A percentile compares a stretch with the other conserved stretches of the same genome.
phyloP scores from a whole-genome alignment of 2,888 invertebrate species.

The Ichneumon xanthorius region DNA sequence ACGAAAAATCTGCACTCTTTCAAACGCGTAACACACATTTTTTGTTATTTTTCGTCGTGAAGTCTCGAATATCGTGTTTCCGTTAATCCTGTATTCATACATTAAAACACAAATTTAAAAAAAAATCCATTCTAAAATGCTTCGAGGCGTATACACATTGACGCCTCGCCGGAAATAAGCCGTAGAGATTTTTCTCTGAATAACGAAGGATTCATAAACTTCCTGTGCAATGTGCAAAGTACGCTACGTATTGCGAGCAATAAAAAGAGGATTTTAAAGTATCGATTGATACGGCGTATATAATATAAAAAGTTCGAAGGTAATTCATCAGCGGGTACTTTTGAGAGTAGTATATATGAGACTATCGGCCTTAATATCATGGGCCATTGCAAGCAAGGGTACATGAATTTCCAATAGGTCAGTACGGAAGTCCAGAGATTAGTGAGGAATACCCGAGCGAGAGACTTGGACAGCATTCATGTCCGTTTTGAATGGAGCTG shows the following conservation, averaged over 20 bases:
- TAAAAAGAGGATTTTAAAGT: constrained; percentile 5
- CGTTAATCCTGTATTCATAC: background rate
- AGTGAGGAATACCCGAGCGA: constrained; percentile 31
- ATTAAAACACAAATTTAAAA: too few species aligned
- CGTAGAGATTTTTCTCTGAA: background rate
- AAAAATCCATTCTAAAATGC: background rate
- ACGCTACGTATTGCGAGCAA: background rate
- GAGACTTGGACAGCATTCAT: constrained; percentile 53
- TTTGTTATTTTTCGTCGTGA: background rate
- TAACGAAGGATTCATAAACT: constrained; percentile 13
- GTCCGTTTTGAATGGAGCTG: constrained; percentile 52
- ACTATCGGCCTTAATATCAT: constrained; percentile 45
- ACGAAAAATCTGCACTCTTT: background rate
- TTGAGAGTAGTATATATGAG: constrained; percentile 21
- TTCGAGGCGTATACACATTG: background rate
- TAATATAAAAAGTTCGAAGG: constrained; percentile 7
- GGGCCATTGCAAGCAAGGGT: constrained; percentile 26
- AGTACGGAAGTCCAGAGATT: constrained; percentile 44
- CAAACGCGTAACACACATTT: background rate
- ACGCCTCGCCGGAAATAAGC: background rate
- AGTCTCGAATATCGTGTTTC: background rate
- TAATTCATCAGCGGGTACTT: constrained; percentile 43
- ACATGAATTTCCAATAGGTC: constrained; percentile 48
- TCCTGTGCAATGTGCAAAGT: background rate
- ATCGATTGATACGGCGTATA: background rate